Base-by-base conservation (phyloP, 2,113 vertebrate genomes). In the Anarhynchus alexandrinus region DNA sequence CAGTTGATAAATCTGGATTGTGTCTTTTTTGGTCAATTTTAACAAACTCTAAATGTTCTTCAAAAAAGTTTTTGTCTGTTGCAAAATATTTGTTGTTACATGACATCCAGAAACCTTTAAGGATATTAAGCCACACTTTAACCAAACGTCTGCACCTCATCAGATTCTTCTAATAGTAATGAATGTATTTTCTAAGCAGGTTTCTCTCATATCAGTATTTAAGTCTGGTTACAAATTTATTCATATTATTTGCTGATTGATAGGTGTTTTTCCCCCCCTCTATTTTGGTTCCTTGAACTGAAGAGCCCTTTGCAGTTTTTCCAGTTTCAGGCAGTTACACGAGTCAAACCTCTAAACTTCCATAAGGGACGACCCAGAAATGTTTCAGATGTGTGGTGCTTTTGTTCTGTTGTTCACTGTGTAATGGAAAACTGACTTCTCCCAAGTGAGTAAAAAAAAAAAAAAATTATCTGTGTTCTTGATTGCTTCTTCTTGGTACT, bases 171-270 rank as follows among this genome's bases (percentile, higher is more conserved):
- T 84, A 27, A 55, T 76, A 55, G 64, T 65, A 85, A 95, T 3
- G 86, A 95, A 96, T 97, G 94, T 96, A 97, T 96, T 96, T 96
- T 82, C 77, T 72, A 62, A 91, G 86, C 86, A 89, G 91, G 83
- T 96, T 91, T 94, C 79, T 82, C 59, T 90, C 54, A 12, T 70
- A 90, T 85, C 88, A 90, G 79, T 94, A 83, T 94, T 93, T 73
- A 87, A 66, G 49, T 52, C 73, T 80, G 65, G 81, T 93, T 94
- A 90, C 51, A 36, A 61, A 69, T 69, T 74, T 42, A 58, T 74
- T 85, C 20, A 6, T 74, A 22, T 45, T 59, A 66, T 52, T 90
- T 92, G 79, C 79, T 86, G 72, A 54, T 54, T 86, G 72, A 54
- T 54, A n/a, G 57, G 45, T 38, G 32, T 21, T 21, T 7, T 16